Base-by-base conservation (phyloP, 2,113 vertebrate species). In the Heptranchias perlo region DNA sequence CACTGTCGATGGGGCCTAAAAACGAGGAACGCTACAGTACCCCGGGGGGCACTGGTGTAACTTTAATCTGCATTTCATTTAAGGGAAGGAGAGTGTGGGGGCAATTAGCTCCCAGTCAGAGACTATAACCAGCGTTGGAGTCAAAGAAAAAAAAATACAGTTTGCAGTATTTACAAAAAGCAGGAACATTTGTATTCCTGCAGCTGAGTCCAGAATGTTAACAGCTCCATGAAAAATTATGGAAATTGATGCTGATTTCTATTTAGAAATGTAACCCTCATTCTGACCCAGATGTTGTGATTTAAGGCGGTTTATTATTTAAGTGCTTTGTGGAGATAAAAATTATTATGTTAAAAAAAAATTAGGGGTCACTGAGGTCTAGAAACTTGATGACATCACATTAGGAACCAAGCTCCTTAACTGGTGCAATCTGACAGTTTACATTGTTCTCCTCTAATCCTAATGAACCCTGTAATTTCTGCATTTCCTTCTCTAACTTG, bases 381-480 rank as follows among this genome's bases (percentile, higher is more conserved):
- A 4, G 44, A 67, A 65, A 94, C 62, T 65, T 65, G 92, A 65
- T 94, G 39, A 95, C 64, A 95, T 65, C 64, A 49, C 64, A 67
- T 95, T 69, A 28, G 54, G 89, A 62, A 8, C 89, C 58, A 39
- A 92, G 39, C 65, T 69, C 64, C 64, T 69, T 67, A 67, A 95
- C 94, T 69, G 94, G 11, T 95, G 44, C 25, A 47, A 49, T 49
- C 58, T 95, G 94, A 95, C 64, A 69, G 47, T 69, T 95, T 69
- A 95, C 94, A 95, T 11, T 39, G 64, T 31, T n/a, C 44, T 67
- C 44, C 64, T 94, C n/a, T 28, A 67, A 69, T 95, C 94, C 47
- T 67, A 95, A 95, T 95, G 94, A 95, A 69, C 94, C 94, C 94
- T 67, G 47, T 95, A 95, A 95, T 95, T 95, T 95, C 94, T 95